Evolutionary conservation across 2,113 vertebrate species (phyloP), one percentile per base, ranked within the genome.

Genomic region (Aythya baeri): DNA sequence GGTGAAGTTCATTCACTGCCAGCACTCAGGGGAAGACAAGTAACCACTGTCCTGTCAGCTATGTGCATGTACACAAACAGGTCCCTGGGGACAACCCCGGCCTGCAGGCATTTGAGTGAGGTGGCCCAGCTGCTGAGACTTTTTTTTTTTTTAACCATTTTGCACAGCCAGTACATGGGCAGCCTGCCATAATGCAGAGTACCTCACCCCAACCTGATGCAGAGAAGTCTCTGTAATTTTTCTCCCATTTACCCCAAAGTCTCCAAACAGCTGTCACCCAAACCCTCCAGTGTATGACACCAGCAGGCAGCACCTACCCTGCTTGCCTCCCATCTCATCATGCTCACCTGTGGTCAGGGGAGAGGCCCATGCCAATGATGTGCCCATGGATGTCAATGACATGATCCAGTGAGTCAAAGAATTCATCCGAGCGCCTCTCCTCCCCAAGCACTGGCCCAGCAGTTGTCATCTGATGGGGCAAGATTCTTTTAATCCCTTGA

Each of bases 281-380:
- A 8, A 17, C 58, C 32, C 71, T 26, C 26, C 38, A 20, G 32
- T 0, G 13, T 1, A 50, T 7, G 15, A 16, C 8, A 46, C 31
- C 71, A 50, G 44, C 4, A 3, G 34, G 43, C 32, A 22, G 43
- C 44, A 7, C 32, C 43, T 18, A 26, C 57, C 25, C 46, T 55
- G 21, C 29, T 16, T 31, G 11, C 46, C 63, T 38, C 18, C 9
- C 5, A 0, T 15, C 26, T 38, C 6, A 0, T 25, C 31, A 2
- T 1, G 1, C 94, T 93, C 73, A 99, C 99, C 99, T 99, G 97
- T 99, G 98, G 97, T 99, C 99, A 5, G 99, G 99, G 57, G 99
- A 99, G 80, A 99, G 98, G 38, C 99, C 99, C 99, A 99, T 99
- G 83, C 99, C 99, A 0, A 99, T 99, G 94, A 99, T 99, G 96